Evolutionary conservation across 2,888 invertebrate species (phyloP), one percentile per base, ranked within the genome.

Genomic region (Melinopterus prodromus): DNA sequence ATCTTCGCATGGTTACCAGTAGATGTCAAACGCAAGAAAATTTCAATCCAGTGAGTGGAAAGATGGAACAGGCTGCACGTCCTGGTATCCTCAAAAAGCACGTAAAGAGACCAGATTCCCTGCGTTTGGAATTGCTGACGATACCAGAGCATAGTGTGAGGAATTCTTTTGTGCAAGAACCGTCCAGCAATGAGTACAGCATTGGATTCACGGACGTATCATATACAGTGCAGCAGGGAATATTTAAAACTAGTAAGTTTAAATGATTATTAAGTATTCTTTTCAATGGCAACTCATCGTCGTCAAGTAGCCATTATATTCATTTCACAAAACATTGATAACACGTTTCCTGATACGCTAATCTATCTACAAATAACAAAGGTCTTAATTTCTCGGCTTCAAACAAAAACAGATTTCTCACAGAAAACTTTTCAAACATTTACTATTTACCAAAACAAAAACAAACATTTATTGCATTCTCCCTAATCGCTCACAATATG

Each of bases 131-230:
- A 81, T 80, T 89, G 77, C 80, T 88, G 77, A 86, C 86, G 9
- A 85, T 87, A 69, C 87, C 88, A 14, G 87, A 88, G 82, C 83
- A 87, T 83, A 83, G 84, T 77, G 84, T 83, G 74, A 77, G 85
- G 70, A 81, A 83, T 69, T 84, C 82, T 15, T 85, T 85, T 38
- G 83, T 82, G 38, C 82, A 83, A 15, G 79, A 81, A 53, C 78
- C 77, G 6, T 80, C 80, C 5, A 78, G 80, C 7, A 84, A 84
- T 69, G 82, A 84, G 70, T 90, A 94, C 76, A 92, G 93, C 86
- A 91, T 95, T 83, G 92, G 92, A 82, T 95, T 95, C 87, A 90
- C 91, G 86, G 91, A 94, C 85, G 88, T 95, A 80, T 91, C 91
- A 75, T 95, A 94, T 87, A 90, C 90, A 26, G 94, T 95, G 7